Evolutionary conservation across 1,140 invertebrate genomes (phyloP).

Genomic region (Scylla paramamosain): DNA sequence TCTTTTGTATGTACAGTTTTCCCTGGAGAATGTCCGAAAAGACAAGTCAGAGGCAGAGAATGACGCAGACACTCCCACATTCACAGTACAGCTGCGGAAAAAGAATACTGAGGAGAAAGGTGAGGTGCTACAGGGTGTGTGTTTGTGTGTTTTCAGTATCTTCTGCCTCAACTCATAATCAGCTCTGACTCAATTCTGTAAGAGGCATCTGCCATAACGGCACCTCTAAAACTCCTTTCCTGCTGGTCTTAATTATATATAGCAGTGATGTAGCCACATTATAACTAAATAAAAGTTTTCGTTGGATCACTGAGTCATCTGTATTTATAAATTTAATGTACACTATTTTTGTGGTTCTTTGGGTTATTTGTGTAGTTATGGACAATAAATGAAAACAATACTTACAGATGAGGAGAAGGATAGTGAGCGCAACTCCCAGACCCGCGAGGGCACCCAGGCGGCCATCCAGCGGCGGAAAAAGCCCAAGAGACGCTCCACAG

Average conservation of each 20-base stretch:
- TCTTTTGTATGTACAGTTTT: slow-evolving; percentile 76
- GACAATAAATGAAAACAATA: too few species aligned
- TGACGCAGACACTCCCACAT: slow-evolving; percentile 48
- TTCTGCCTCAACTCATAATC: too few species aligned
- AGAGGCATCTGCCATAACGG: too few species aligned
- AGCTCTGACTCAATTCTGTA: too few species aligned
- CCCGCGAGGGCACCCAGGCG: slow-evolving; percentile 77
- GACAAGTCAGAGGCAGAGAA: slow-evolving; percentile 64
- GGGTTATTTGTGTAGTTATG: too few species aligned
- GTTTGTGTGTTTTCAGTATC: neutral
- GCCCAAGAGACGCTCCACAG: slow-evolving; percentile 80
- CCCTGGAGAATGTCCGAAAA: slow-evolving; percentile 77
- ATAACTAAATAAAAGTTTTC: too few species aligned
- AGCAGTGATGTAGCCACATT: too few species aligned
- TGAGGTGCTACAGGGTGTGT: neutral
- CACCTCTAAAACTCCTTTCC: too few species aligned
- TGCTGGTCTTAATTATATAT: too few species aligned
- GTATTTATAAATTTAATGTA: too few species aligned
- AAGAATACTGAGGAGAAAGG: slow-evolving; percentile 70
- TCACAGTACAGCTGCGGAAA: slow-evolving; percentile 74
- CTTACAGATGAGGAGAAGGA: slow-evolving; percentile 78
- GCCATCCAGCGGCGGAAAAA: slow-evolving; percentile 79
- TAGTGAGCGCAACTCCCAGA: slow-evolving; percentile 77
- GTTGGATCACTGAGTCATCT: too few species aligned
- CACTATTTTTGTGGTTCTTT: too few species aligned